phyloP scores from a whole-genome alignment of 2,888 invertebrate species.

The Incurvaria masculella region DNA sequence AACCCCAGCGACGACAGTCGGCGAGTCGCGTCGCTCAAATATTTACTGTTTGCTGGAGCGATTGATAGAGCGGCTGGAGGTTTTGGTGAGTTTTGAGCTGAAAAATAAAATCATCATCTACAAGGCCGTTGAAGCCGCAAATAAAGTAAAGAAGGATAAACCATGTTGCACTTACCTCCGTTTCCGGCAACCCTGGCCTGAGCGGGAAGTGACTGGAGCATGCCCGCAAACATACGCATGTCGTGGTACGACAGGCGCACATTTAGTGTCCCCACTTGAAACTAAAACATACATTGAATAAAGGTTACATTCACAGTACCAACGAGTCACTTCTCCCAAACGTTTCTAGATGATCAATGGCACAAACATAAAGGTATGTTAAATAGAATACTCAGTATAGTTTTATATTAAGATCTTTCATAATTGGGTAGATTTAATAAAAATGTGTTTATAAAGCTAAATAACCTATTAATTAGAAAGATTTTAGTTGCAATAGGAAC shows the following conservation, averaged over 20 bases:
- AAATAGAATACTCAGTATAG: too few relatives aligned
- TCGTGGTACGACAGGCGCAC: constrained; percentile 91
- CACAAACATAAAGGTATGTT: too few relatives aligned
- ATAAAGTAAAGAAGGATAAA: background rate
- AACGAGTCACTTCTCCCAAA: too few relatives aligned
- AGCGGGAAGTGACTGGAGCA: constrained; percentile 82
- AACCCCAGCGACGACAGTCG: constrained; percentile 67
- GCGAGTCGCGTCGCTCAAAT: constrained; percentile 19
- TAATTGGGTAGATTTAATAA: too few relatives aligned
- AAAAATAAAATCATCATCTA: too few relatives aligned
- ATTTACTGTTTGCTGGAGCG: background rate
- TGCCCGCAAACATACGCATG: constrained; percentile 85
- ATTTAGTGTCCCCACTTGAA: constrained; percentile 70
- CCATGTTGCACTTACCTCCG: constrained; percentile 18
- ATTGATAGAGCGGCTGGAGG: background rate
- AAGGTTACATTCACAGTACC: too few relatives aligned
- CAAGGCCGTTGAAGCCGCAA: background rate
- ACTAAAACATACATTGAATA: too few relatives aligned
- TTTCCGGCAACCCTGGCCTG: constrained; percentile 64
- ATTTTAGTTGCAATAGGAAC: too few relatives aligned
- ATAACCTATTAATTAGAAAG: too few relatives aligned
- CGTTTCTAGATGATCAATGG: too few relatives aligned
- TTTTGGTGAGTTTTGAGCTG: background rate
- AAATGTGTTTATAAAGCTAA: too few relatives aligned
- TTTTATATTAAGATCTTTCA: too few relatives aligned